Evolutionary conservation across 2,797 vertebrate species (phyloP).

Genomic region (Scolopax rusticola): DNA sequence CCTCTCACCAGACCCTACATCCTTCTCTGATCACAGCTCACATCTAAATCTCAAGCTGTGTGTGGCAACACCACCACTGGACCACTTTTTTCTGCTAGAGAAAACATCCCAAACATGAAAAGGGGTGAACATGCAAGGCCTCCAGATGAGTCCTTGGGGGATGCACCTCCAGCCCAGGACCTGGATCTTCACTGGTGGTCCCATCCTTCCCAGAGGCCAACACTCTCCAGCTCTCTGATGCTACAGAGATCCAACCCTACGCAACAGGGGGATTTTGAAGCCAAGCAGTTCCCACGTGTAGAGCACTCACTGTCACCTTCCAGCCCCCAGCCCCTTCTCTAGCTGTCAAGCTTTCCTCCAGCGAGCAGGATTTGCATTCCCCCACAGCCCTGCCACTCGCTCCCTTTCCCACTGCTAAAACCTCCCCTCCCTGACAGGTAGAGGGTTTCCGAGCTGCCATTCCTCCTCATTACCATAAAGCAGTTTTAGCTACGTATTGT

Average conservation of each 20-base stretch:
- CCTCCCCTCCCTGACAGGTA: neutral
- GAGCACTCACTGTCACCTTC: fast-evolving
- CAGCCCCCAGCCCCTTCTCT: neutral
- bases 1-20: neutral
- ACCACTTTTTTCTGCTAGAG: neutral
- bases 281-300: fast-evolving
- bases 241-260: neutral
- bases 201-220: neutral
- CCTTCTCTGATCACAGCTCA: neutral
- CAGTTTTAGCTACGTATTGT: neutral
- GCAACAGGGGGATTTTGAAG: neutral
- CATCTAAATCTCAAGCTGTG: fast-evolving
- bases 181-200: fast-evolving
- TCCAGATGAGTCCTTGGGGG: neutral
- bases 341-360: neutral
- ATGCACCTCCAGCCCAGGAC: neutral
- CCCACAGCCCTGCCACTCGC: fast-evolving
- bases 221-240: neutral
- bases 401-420: neutral
- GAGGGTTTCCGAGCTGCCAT: conserved; percentile 2
- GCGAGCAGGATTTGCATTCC: neutral
- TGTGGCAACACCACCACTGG: fast-evolving
- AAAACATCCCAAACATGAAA: neutral
- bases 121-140: neutral
- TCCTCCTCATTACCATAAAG: conserved; percentile 27